Base-by-base conservation (phyloP, 2,888 invertebrate species). In the Diloba caeruleocephala region DNA sequence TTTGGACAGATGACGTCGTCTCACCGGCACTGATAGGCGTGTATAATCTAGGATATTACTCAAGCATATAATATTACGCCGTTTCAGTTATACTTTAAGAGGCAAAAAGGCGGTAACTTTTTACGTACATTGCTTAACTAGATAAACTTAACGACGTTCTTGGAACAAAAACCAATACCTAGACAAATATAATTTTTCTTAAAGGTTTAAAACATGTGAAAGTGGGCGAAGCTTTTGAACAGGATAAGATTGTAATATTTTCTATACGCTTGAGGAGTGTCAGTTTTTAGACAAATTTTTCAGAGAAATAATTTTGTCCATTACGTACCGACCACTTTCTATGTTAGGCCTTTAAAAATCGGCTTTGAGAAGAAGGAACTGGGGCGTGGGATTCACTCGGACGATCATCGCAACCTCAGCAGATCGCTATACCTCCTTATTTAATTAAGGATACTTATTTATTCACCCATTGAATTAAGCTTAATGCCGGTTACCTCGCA, bases 181-280 rank as follows among this genome's bases (percentile, higher is more conserved):
- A 45, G 46, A 46, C 46, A 39, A 56, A 33, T 29, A 46, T 32
- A 36, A 64, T 65, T 69, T 64, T 55, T 67, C 51, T 50, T 65
- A 34, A 25, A 43, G 54, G 52, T 50, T 53, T 68, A 49, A 68
- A 68, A 57, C 33, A 50, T 42, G 53, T 42, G 36, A 41, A 64
- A 54, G 50, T 50, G 41, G 36, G 57, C 10, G 29, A 58, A 61
- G 48, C 52, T 58, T 45, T 44, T 53, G 59, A 56, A 55, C 59
- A 53, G 50, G 54, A 32, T 41, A 51, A 53, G 50, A 34, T 51
- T 41, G 52, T 60, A 59, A 68, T 62, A 43, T 29, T 61, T 71
- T 71, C 54, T 56, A 49, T 45, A 33, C 45, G 19, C 36, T 41
- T 26, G 12, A 33, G n/a, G 12, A 36, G 12, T 33, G 45, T 32